A percentile compares a stretch with the other conserved stretches of the same genome.
Evolutionary conservation across 2,797 vertebrate genomes (phyloP).

Genomic region (Pangasius djambal): DNA sequence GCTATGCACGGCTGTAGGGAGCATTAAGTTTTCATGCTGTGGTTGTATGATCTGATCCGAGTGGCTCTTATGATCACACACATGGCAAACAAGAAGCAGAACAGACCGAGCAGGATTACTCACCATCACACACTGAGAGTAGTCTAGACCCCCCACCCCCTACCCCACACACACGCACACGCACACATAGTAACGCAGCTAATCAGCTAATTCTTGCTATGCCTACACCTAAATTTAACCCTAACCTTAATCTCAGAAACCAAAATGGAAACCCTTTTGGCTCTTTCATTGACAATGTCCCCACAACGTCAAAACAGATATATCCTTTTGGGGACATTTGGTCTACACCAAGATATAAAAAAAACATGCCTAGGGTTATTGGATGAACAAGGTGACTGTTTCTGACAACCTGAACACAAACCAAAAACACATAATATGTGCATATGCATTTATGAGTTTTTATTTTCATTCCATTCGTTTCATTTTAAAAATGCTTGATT

Average conservation of each 20-base stretch:
- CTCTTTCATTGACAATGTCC: background rate
- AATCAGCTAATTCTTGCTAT: background rate
- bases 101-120: constrained; percentile 54
- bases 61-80: constrained; percentile 48
- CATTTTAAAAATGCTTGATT: background rate
- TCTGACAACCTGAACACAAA: background rate
- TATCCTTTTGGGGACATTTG: background rate
- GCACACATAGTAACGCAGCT: background rate
- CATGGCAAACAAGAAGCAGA: constrained; percentile 32
- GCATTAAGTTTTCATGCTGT: constrained; percentile 47
- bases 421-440: background rate
- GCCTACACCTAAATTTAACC: background rate
- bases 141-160: constrained; percentile 12
- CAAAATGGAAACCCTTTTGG: background rate
- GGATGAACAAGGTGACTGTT: background rate
- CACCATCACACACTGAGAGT: constrained; percentile 27
- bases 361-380: too few species aligned
- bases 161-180: constrained; percentile 18
- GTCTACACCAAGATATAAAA: background rate
- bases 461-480: background rate
- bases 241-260: background rate
- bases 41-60: constrained; percentile 55
- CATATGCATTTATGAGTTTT: background rate
- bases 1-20: constrained; percentile 35
- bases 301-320: background rate